Percentiles rank a stretch among this genome's conserved stretches.
phyloP scores from a whole-genome alignment of 2,888 invertebrate species.

The Portevinia maculata region DNA sequence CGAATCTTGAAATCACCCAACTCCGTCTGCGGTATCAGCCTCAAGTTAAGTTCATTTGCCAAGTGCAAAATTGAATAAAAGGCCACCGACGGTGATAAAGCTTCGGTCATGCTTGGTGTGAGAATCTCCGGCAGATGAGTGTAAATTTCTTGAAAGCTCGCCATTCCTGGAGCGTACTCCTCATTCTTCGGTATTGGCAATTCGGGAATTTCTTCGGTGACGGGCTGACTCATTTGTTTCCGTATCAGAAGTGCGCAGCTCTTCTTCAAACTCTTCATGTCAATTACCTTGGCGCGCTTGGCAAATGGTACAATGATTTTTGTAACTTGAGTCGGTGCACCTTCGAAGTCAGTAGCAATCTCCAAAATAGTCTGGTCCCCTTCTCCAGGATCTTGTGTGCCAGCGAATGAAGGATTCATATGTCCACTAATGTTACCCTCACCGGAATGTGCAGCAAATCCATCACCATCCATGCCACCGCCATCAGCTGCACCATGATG shows the following conservation, averaged over 20 bases:
- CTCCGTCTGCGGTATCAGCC: conserved; percentile 84
- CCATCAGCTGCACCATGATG: conserved; percentile 85
- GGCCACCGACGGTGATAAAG: conserved; percentile 90
- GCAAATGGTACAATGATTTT: conserved; percentile 91
- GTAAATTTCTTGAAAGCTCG: conserved; percentile 85
- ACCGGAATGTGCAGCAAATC: conserved; percentile 3
- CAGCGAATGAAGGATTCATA: conserved; percentile 13
- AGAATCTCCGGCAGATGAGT: conserved; percentile 85
- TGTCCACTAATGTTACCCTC: not conserved
- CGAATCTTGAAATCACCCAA: conserved; percentile 84
- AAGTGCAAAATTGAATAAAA: conserved; percentile 92
- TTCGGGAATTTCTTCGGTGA: conserved; percentile 75
- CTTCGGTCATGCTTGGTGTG: conserved; percentile 86
- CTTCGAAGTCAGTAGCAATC: conserved; percentile 85
- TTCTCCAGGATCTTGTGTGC: conserved; percentile 44
- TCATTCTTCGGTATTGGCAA: conserved; percentile 76
- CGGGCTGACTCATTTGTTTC: conserved; percentile 76
- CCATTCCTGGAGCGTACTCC: conserved; percentile 82
- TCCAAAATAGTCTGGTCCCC: conserved; percentile 78
- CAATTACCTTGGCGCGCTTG: conserved; percentile 92
- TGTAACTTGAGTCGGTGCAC: conserved; percentile 85
- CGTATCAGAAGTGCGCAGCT: conserved; percentile 88
- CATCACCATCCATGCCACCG: conserved; percentile 75
- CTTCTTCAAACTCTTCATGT: conserved; percentile 92
- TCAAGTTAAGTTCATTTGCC: conserved; percentile 90